Conservation (phyloP, 2,113 vertebrate genomes). For the Urocynchramus pylzowi region DNA sequence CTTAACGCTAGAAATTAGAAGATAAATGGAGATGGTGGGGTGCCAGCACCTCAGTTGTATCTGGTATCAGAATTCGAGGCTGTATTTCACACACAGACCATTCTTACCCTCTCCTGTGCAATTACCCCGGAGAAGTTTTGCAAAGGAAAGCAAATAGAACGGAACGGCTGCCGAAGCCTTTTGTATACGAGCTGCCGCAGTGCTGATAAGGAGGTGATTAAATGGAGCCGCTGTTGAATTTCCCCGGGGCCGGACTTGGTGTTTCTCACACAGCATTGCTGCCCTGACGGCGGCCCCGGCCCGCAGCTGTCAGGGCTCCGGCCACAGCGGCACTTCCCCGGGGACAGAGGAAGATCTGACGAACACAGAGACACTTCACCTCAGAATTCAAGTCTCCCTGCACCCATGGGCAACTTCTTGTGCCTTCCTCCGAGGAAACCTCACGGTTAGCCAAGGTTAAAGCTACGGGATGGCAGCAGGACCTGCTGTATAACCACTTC, state of each 20-base stretch:
- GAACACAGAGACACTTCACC: neutral
- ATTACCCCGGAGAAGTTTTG: neutral
- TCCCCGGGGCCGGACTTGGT: fast-evolving
- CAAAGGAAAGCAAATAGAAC: neutral
- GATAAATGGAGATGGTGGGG: fast-evolving
- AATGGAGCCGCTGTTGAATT: neutral
- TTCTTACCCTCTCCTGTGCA: neutral
- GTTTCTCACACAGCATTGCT: fast-evolving
- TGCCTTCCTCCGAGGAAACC: neutral
- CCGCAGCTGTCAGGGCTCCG: neutral
- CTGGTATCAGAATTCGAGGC: neutral
- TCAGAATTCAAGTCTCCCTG: neutral
- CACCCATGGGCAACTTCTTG: neutral
- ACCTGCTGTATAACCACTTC: neutral
- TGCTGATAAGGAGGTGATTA: neutral
- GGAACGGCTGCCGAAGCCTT: neutral
- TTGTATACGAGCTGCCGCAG: fast-evolving
- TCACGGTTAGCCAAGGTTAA: neutral
- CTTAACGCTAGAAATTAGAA: neutral
- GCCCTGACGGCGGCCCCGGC: neutral
- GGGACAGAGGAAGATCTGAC: neutral
- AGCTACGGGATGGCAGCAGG: neutral
- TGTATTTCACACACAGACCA: neutral
- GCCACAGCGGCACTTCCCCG: fast-evolving
- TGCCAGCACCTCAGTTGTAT: neutral